Base-by-base conservation (phyloP, 2,113 vertebrate genomes). In the Ciconia stormi region DNA sequence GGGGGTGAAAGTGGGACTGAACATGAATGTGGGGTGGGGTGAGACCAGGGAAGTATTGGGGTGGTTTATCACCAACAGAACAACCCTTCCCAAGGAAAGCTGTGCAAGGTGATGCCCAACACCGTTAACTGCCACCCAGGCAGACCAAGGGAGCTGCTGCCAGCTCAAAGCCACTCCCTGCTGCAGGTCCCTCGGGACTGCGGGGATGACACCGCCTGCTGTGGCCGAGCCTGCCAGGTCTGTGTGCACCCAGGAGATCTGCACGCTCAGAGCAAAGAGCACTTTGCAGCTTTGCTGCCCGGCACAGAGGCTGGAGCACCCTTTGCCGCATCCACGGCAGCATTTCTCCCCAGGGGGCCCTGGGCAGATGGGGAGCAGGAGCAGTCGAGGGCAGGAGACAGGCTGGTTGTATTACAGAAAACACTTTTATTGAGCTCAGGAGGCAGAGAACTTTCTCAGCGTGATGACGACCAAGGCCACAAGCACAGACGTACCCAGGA, bases 401-500 rank as follows among this genome's bases (percentile, higher is more conserved):
- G 63, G 46, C 30, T 10, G 2, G 44, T 14, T 77, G 84, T 71
- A 69, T 38, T 78, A 90, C 36, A 58, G 69, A 87, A 76, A 59
- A 29, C 79, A 9, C 70, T 63, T 98, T 98, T 98, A 98, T 98
- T 98, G 46, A 70, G 90, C 97, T 98, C 98, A 98, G 74, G 99
- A 99, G 87, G 99, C 97, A 0, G 99, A 99, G 97, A 99, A 99
- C 97, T 99, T 99, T 79, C 99, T 98, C 96, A 99, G 98, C 15
- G 99, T 99, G 97, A 99, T 99, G 93, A 99, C 93, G 3, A 99
- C 98, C 96, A 99, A 98, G 69, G 99, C 99, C 79, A 99, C 98
- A 34, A 99, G 98, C 97, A 99, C 99, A 42, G 99, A 99, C 0
- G 99, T 99, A 87, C 99, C 99, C 93, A 99, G 98, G 94, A 99